These are phyloP conservation scores for Cylas formicarius DNA, from an alignment of 1,140 invertebrate species.

Conservation along the genomic window DNA sequence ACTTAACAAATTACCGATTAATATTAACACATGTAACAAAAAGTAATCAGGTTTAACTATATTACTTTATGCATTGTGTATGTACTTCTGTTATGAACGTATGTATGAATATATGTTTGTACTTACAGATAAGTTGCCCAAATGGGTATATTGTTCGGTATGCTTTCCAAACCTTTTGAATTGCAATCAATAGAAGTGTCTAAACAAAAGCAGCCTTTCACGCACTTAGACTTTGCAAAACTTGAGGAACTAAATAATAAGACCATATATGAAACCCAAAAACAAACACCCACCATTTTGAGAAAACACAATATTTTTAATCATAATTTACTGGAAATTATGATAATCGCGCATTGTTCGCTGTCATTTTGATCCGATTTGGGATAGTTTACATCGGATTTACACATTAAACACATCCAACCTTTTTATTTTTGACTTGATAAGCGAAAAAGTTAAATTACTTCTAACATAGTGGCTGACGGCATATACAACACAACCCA, in stretches of 20 bases:
- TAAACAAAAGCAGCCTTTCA: constrained; percentile 51
- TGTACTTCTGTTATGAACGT: constrained; percentile 38
- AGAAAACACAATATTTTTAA: constrained; percentile 34
- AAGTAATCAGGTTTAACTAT: too few relatives aligned
- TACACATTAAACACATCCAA: constrained; percentile 2
- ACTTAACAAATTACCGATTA: too few relatives aligned
- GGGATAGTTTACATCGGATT: constrained; percentile 5
- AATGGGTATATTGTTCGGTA: constrained; percentile 50
- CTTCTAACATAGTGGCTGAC: constrained; percentile 20
- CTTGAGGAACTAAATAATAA: constrained; percentile 27
- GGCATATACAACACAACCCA: too few relatives aligned
- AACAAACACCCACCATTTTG: constrained; percentile 42
- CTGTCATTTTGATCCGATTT: constrained; percentile 6
- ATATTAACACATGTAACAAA: too few relatives aligned
- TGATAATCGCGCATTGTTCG: constrained; percentile 12
- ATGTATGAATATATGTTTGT: constrained; percentile 29
- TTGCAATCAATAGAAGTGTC: constrained; percentile 53
- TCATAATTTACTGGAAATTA: constrained; percentile 30
- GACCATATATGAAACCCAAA: constrained; percentile 35
- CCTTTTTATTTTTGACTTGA: constrained; percentile 11
- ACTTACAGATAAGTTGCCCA: constrained; percentile 57
- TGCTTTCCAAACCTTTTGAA: constrained; percentile 48
- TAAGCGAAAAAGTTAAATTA: constrained; percentile 12
- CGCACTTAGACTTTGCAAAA: constrained; percentile 45
- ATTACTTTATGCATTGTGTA: too few relatives aligned